Evolutionary conservation across 1,140 invertebrate genomes (phyloP), one percentile per base, ranked within the genome.

Genomic region (Subanguina moxae): DNA sequence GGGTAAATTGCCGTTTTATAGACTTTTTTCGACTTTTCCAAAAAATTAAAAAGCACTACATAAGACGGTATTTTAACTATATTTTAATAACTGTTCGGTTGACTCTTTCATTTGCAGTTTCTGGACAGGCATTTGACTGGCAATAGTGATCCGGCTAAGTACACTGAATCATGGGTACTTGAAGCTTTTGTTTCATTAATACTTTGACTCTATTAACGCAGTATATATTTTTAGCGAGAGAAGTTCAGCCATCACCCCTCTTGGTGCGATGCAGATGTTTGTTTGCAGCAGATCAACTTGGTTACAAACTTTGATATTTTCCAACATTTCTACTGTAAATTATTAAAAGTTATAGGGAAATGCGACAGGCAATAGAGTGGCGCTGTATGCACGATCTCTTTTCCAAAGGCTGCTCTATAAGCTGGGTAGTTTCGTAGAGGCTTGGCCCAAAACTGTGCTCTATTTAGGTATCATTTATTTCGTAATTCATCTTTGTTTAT

Each of bases 191-290:
- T 11, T 38, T 38, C 3, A 38, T 11, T 11, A 38, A 38, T 11
- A 11, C 32, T 11, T 38, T 5, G 32, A 3, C 3, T 11, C 3
- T 38, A 38, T 11, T 38, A 5, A 38, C 3, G 11, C 3, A 11
- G 32, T 38, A 11, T 5, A 3, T 38, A 11, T n/a, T n/a, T 38
- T 38, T 38, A 38, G 32, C 75, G 73, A 38, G 68, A 79, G 43
- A 81, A 81, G 57, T 81, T 83, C 62, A 27, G 70, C 9, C 71
- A 81, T 23, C 76, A 82, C 64, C 79, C 79, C 7, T 82, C 79
- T 23, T 81, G 79, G 79, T 83, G 79, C 65, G 79, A 81, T 72
- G 79, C 79, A 13, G 79, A 82, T 57, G 78, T 81, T 76, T 75
- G 68, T 42, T 30, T 81, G 25, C 81, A 83, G 64, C 78, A 82